Percentiles rank a stretch among this genome's conserved stretches.
phyloP scores from a whole-genome alignment of 2,888 invertebrate species.

The Smittia sp. region DNA sequence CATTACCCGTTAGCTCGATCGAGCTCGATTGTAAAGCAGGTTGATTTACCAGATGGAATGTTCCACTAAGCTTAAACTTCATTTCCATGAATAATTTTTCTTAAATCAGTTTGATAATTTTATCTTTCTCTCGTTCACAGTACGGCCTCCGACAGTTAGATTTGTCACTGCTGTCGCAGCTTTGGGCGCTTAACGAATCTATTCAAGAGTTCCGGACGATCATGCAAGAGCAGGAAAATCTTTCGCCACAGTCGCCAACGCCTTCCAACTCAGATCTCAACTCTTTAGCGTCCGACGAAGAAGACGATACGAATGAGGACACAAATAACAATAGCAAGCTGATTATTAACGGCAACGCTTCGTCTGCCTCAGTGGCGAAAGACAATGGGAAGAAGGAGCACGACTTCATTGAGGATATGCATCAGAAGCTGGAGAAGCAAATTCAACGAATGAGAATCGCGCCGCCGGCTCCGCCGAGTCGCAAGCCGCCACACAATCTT shows the following conservation, averaged over 20 bases:
- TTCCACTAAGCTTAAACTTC: background rate
- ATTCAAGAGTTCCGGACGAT: conserved; percentile 83
- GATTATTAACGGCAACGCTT: background rate
- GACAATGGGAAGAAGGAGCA: background rate
- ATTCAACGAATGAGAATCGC: conserved; percentile 11
- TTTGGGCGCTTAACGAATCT: conserved; percentile 89
- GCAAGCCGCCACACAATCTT: background rate
- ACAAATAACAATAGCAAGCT: conserved; percentile 3
- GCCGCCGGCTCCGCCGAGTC: background rate
- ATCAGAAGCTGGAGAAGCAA: conserved; percentile 30
- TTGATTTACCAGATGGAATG: too few relatives aligned
- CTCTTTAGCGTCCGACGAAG: conserved; percentile 18
- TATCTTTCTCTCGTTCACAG: too few relatives aligned
- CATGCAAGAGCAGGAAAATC: conserved; percentile 53
- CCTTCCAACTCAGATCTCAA: conserved; percentile 36
- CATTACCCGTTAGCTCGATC: background rate
- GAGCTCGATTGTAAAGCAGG: too few relatives aligned
- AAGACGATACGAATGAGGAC: conserved; percentile 11
- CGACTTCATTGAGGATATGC: conserved; percentile 28
- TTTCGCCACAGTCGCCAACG: conserved; percentile 53
- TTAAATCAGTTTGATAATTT: too few relatives aligned
- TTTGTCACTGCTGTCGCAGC: conserved; percentile 81
- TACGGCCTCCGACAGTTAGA: conserved; percentile 85
- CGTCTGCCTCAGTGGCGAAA: background rate
- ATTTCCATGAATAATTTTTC: background rate